Conservation (phyloP, 2,113 vertebrate genomes). For the Urocynchramus pylzowi region DNA sequence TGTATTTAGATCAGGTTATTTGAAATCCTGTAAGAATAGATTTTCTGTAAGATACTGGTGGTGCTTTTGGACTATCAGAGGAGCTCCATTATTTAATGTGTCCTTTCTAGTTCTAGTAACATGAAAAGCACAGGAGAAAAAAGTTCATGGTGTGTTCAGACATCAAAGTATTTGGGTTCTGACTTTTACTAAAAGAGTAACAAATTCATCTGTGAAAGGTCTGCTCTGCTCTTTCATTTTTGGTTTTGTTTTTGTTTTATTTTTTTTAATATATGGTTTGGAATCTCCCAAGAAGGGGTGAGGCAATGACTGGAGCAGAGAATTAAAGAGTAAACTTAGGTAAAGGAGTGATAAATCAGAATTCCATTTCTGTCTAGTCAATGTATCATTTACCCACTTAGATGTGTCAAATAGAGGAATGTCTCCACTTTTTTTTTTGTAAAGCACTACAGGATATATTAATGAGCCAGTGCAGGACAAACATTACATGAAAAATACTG, state of each 20-base stretch:
- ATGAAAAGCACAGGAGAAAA: background rate
- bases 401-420: background rate
- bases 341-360: background rate
- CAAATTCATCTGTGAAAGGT: background rate
- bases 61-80: background rate
- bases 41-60: background rate
- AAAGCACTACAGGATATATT: background rate
- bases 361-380: background rate
- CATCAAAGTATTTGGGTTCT: background rate
- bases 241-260: background rate
- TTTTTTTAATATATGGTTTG: background rate
- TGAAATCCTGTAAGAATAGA: background rate
- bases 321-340: background rate
- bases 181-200: background rate
- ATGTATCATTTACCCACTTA: background rate
- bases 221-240: background rate
- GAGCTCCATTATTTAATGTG: background rate
- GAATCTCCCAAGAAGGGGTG: background rate
- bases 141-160: background rate
- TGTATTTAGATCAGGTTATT: background rate
- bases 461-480: background rate
- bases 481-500: background rate
- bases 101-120: background rate
- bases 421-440: background rate
- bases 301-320: background rate